A percentile compares a stretch with the other conserved stretches of the same genome.
Conservation (phyloP, 2,888 invertebrate genomes). For the Neocrepidodera transversa region DNA sequence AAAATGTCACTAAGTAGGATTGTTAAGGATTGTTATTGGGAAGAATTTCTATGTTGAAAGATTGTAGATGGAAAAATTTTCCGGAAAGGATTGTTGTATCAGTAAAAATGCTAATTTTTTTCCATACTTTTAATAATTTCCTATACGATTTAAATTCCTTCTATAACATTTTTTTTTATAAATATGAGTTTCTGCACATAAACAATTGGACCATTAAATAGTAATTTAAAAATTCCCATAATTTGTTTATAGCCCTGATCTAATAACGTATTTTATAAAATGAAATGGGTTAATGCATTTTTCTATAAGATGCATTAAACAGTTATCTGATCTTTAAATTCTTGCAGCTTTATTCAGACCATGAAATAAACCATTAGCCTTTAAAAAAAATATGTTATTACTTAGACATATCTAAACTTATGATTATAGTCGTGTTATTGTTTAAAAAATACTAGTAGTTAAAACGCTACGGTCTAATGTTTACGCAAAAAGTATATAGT, state of each 20-base stretch:
- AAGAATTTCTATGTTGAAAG: too few relatives aligned
- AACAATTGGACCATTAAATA: too few relatives aligned
- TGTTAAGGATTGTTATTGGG: too few relatives aligned
- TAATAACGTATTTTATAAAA: background rate
- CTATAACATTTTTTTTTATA: too few relatives aligned
- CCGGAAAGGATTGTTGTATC: too few relatives aligned
- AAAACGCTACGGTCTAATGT: conserved; percentile 48
- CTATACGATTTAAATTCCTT: too few relatives aligned
- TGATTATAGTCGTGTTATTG: conserved; percentile 34
- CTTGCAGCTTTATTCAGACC: conserved; percentile 42
- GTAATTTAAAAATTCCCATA: conserved; percentile 6
- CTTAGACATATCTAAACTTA: conserved; percentile 32
- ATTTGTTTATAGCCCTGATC: background rate
- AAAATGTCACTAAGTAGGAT: too few relatives aligned
- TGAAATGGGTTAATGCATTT: conserved; percentile 9
- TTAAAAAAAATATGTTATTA: conserved; percentile 39
- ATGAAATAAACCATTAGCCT: conserved; percentile 48
- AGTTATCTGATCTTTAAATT: conserved; percentile 24
- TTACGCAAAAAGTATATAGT: conserved; percentile 48
- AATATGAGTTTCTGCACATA: too few relatives aligned
- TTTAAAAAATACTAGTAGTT: conserved; percentile 38
- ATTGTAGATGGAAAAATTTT: too few relatives aligned
- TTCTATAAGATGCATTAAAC: conserved; percentile 11
- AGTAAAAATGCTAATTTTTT: too few relatives aligned
- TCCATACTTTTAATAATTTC: too few relatives aligned